Evolutionary conservation across 2,888 invertebrate genomes (phyloP).

Genomic region (Tolmerus cingulatus): DNA sequence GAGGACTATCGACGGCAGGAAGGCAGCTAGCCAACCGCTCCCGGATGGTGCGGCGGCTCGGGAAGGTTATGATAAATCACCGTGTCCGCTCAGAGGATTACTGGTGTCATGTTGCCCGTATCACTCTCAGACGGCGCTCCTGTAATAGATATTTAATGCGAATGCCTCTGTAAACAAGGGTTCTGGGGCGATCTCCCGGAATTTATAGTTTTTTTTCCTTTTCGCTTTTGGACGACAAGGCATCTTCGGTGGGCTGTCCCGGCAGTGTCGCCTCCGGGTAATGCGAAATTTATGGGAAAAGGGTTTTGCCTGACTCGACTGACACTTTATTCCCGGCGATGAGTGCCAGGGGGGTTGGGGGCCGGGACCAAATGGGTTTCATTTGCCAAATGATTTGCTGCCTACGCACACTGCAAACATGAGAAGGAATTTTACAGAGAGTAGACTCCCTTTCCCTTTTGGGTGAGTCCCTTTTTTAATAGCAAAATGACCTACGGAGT

Average conservation of each 20-base stretch:
- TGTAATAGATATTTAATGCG: slow-evolving; percentile 33
- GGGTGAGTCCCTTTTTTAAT: not conserved
- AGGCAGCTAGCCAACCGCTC: not conserved
- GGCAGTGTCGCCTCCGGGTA: not conserved
- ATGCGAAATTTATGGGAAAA: not conserved
- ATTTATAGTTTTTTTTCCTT: slow-evolving; percentile 21
- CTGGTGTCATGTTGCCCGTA: slow-evolving; percentile 23
- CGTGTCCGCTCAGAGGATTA: slow-evolving; percentile 12
- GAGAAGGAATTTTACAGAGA: not conserved
- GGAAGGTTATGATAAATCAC: slow-evolving; percentile 20
- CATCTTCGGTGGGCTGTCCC: not conserved
- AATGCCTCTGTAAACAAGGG: slow-evolving; percentile 30
- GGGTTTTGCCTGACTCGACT: not conserved
- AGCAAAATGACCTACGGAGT: not conserved
- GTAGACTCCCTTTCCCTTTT: not conserved
- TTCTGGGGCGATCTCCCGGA: not conserved
- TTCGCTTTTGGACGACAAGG: not conserved
- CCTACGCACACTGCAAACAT: not conserved
- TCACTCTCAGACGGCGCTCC: slow-evolving; percentile 5
- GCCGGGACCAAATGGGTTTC: not conserved
- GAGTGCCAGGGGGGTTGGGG: not conserved
- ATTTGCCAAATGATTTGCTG: not conserved
- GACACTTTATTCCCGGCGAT: not conserved
- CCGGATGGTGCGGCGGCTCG: not conserved
- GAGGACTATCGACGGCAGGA: not conserved